Percentiles rank a stretch among this genome's conserved stretches.
Conservation (phyloP, 2,797 vertebrate genomes). For the Morelia viridis region DNA sequence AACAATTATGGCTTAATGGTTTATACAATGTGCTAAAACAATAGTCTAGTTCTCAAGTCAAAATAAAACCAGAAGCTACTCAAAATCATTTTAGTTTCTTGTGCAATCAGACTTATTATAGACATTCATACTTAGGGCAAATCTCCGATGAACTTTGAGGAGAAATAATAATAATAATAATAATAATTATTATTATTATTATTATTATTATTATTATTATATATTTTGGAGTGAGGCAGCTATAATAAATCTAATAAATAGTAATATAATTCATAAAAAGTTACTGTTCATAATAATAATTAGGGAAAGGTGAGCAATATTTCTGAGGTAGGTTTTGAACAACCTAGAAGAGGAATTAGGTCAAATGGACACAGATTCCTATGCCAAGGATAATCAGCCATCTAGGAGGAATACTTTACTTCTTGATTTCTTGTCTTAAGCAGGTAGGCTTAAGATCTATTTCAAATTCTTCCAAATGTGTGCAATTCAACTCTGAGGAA, state of each 20-base stretch:
- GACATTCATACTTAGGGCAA: not conserved
- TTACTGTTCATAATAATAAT: too few relatives aligned
- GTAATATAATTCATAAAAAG: not conserved
- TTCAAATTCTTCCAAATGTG: not conserved
- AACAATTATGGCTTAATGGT: too few relatives aligned
- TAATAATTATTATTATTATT: too few relatives aligned
- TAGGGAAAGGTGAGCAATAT: not conserved
- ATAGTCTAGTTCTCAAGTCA: too few relatives aligned
- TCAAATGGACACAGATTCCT: not conserved
- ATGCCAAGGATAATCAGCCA: too few relatives aligned
- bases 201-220: too few relatives aligned
- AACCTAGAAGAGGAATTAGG: not conserved
- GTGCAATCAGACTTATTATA: too few relatives aligned
- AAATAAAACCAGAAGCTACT: too few relatives aligned
- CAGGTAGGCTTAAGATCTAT: not conserved
- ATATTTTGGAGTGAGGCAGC: not conserved
- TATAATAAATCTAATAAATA: not conserved
- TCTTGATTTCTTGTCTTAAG: not conserved
- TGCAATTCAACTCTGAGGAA: not conserved
- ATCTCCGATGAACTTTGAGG: not conserved
- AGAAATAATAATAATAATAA: too few relatives aligned
- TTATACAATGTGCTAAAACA: too few relatives aligned
- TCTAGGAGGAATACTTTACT: not conserved
- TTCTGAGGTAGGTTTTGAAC: not conserved
- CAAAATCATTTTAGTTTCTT: too few relatives aligned